Base-by-base conservation (phyloP, 2,797 vertebrate genomes). In the Allobates femoralis region DNA sequence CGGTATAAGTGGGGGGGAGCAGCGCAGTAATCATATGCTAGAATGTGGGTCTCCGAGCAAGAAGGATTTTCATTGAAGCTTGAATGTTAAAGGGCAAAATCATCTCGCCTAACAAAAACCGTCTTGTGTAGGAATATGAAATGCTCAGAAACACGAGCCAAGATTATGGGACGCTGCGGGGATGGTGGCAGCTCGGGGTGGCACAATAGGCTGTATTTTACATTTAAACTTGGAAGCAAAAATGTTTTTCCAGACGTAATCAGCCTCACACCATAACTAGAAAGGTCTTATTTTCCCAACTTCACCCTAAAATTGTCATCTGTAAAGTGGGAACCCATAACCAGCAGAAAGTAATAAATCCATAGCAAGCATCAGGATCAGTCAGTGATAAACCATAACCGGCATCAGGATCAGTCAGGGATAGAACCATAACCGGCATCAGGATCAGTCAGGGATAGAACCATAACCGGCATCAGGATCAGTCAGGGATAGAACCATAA, bases 21-120 rank as follows among this genome's bases (percentile, higher is more conserved):
- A 89, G 93, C 90, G 92, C 91, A 90, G 89, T 94, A 94, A 94
- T 94, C 93, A 93, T 92, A 94, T 95, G 93, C 94, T 92, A 92
- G 92, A 93, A 92, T 92, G 94, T 94, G 93, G 94, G 92, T 89
- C 93, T 93, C 90, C 90, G 92, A 92, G 92, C 93, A 94, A 92
- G 94, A 93, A 93, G 93, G 91, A 89, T 92, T 91, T 92, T 95
- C 92, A 94, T 89, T 88, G 92, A 91, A 91, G 90, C 90, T 89
- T 90, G 92, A 95, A 95, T 94, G 92, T 90, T 93, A 94, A 74
- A 90, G 91, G 91, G 89, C 90, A 93, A 92, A 93, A 93, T 90
- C 90, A 90, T 92, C 93, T 92, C 91, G 86, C 92, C 89, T 90
- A 92, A 91, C 89, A 93, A 93, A 88, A 93, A 93, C 86, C 69